phyloP scores from a whole-genome alignment of 2,113 vertebrate species.

The Varanus komodoensis region DNA sequence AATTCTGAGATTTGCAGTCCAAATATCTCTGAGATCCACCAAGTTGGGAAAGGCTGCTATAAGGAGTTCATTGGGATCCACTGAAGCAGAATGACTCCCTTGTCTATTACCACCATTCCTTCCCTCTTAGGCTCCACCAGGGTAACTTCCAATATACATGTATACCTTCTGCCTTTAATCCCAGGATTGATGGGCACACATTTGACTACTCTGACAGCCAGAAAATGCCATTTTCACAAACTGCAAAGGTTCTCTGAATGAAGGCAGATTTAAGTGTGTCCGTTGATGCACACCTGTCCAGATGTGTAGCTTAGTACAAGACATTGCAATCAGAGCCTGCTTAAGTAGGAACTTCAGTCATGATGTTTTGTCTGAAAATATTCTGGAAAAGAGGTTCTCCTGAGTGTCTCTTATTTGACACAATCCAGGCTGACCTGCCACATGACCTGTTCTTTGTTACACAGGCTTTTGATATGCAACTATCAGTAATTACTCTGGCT shows the following conservation, averaged over 20 bases:
- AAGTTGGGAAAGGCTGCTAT: no score
- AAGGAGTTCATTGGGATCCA: neutral
- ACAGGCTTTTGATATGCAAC: slow-evolving; percentile 11
- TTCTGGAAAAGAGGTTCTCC: slow-evolving; percentile 28
- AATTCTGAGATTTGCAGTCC: no score
- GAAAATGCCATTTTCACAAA: neutral
- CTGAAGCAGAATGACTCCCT: neutral
- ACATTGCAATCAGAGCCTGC: neutral
- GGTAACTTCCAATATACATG: neutral
- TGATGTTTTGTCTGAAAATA: slow-evolving; percentile 25
- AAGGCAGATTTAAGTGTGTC: neutral
- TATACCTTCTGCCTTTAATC: neutral
- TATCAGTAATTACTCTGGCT: slow-evolving; percentile 10
- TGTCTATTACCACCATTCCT: neutral
- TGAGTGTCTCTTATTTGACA: slow-evolving; percentile 25
- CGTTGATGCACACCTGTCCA: no score
- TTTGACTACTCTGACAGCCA: neutral
- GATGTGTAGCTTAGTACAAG: neutral
- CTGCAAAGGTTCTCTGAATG: neutral
- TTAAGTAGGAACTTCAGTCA: neutral
- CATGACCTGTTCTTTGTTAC: slow-evolving; percentile 40
- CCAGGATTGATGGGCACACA: neutral
- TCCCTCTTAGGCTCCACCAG: neutral
- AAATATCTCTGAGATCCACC: no score
- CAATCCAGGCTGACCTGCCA: slow-evolving; percentile 44